A percentile compares a stretch with the other conserved stretches of the same genome.
These are phyloP conservation scores for Capreolus pygargus DNA, from an alignment of 2,113 vertebrate species.

Conservation along the genomic window DNA sequence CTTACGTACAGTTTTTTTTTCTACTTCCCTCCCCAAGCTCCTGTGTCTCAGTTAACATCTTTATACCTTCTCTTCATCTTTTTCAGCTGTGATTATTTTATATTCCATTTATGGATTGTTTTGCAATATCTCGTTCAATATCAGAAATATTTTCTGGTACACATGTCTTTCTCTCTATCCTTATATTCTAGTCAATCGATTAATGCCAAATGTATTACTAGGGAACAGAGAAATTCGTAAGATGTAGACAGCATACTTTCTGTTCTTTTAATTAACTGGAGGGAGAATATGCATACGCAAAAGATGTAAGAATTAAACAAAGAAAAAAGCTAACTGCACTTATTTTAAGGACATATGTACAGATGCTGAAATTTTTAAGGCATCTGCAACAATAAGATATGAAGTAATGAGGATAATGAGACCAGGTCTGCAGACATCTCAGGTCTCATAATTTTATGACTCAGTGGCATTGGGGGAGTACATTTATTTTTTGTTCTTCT, in stretches of 20 bases:
- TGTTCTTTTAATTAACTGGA: neutral
- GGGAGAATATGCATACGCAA: neutral
- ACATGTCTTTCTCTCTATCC: neutral
- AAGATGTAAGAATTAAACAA: neutral
- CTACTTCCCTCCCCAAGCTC: neutral
- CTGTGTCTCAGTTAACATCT: neutral
- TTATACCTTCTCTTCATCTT: neutral
- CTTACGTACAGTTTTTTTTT: neutral
- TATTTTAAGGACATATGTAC: neutral
- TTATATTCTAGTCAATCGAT: neutral
- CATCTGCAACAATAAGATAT: neutral
- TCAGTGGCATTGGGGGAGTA: neutral
- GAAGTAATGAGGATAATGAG: neutral
- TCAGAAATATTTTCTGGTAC: neutral
- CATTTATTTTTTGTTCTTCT: neutral
- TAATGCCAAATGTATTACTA: neutral
- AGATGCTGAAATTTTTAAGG: neutral
- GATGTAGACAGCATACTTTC: neutral
- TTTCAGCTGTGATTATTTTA: neutral
- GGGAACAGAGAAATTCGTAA: neutral
- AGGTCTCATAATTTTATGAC: neutral
- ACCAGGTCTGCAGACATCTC: neutral
- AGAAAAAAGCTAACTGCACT: neutral
- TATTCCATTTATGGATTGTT: neutral
- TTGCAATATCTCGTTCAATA: neutral